A percentile compares a stretch with the other conserved stretches of the same genome.
Evolutionary conservation across 2,888 invertebrate genomes (phyloP).

Genomic region (Caenorhabditis parvicauda): DNA sequence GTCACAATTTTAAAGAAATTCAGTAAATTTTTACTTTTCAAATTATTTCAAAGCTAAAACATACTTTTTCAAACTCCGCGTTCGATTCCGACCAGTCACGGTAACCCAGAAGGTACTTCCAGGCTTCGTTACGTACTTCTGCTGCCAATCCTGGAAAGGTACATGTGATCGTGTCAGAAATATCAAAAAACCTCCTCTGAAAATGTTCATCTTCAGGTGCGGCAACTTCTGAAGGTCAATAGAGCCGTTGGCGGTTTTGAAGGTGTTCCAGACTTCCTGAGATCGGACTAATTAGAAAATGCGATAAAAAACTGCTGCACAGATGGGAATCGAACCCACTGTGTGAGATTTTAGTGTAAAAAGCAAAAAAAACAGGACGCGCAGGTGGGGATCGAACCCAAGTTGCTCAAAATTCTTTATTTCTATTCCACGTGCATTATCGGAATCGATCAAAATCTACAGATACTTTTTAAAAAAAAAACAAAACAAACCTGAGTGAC

Average conservation of each 20-base stretch:
- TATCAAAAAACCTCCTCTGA: conserved; percentile 27
- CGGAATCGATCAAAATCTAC: background rate
- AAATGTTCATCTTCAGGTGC: conserved; percentile 76
- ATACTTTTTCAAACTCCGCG: conserved; percentile 71
- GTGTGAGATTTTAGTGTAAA: conserved; percentile 15
- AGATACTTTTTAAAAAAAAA: too few species aligned
- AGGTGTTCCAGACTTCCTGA: conserved; percentile 72
- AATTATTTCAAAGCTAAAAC: background rate
- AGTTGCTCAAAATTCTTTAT: too few species aligned
- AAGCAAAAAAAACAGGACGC: background rate
- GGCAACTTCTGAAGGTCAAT: conserved; percentile 74
- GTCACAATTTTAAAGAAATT: too few species aligned
- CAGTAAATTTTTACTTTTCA: too few species aligned
- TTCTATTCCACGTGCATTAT: too few species aligned
- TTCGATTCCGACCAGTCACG: conserved; percentile 81
- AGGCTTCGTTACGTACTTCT: conserved; percentile 76
- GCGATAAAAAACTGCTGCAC: background rate
- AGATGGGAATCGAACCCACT: background rate
- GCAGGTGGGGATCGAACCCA: too few species aligned
- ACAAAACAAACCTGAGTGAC: conserved; percentile 64
- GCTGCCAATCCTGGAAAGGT: conserved; percentile 28
- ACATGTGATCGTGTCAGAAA: background rate
- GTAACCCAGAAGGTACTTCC: conserved; percentile 90
- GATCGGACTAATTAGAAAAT: conserved; percentile 1
- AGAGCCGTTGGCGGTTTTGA: conserved; percentile 78